A percentile compares a stretch with the other conserved stretches of the same genome.
Evolutionary conservation across 2,888 invertebrate genomes (phyloP).

Genomic region (Oithona nana): DNA sequence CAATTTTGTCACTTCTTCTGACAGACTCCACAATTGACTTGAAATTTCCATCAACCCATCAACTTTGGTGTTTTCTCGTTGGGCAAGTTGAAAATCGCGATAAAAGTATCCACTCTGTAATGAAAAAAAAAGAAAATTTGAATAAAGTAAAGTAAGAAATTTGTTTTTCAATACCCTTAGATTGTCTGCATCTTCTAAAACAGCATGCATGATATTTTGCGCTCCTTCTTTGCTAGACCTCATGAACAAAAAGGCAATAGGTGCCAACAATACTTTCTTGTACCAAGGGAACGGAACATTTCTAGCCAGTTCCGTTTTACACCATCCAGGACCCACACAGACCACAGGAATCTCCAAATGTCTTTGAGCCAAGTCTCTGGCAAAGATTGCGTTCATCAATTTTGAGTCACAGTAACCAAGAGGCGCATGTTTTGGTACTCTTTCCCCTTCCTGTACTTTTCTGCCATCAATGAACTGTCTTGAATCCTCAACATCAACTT

Average conservation of each 20-base stretch:
- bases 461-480: conserved; percentile 34
- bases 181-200: background rate
- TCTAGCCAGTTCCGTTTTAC: conserved; percentile 8
- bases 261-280: background rate
- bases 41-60: background rate
- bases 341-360: background rate
- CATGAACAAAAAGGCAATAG: conserved; percentile 4
- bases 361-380: conserved; percentile 37
- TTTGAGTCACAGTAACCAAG: conserved; percentile 55
- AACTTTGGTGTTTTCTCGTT: background rate
- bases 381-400: conserved; percentile 52
- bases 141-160: background rate
- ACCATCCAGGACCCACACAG: conserved; percentile 13
- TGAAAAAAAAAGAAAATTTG: background rate
- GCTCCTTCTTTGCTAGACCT: background rate
- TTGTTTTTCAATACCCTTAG: too few species aligned
- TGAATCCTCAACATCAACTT: conserved; percentile 42
- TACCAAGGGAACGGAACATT: background rate
- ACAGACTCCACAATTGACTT: background rate
- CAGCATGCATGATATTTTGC: conserved; percentile 2
- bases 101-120: background rate
- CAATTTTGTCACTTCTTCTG: background rate
- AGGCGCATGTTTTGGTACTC: conserved; percentile 29
- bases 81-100: background rate
- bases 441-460: conserved; percentile 25